Percentiles rank a stretch among this genome's conserved stretches.
These are phyloP conservation scores for Panurus biarmicus DNA, from an alignment of 2,113 vertebrate genomes.

Conservation along the genomic window DNA sequence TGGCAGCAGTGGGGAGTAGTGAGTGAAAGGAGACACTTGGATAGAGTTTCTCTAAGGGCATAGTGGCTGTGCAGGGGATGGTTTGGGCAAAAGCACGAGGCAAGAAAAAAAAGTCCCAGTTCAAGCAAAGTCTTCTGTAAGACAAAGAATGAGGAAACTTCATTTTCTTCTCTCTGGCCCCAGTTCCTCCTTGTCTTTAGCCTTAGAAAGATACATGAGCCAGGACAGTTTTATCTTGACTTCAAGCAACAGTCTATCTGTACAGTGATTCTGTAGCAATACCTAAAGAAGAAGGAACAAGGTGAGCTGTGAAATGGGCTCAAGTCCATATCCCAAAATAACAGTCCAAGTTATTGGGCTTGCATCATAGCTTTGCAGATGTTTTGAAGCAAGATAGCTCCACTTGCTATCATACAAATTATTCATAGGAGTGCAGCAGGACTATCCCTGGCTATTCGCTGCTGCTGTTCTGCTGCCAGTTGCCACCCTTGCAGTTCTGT, in stretches of 20 bases:
- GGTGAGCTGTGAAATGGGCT: background rate
- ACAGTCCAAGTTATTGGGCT: background rate
- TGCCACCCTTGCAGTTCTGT: background rate
- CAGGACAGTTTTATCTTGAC: background rate
- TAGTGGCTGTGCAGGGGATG: background rate
- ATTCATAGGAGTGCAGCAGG: background rate
- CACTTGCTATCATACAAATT: background rate
- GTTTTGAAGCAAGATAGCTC: background rate
- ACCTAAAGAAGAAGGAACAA: background rate
- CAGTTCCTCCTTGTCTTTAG: background rate
- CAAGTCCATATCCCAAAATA: background rate
- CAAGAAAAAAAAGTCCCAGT: background rate
- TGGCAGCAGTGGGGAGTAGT: background rate
- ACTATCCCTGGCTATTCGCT: background rate
- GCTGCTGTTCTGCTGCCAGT: background rate
- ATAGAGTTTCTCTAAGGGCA: background rate
- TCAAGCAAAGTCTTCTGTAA: background rate
- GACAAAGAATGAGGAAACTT: background rate
- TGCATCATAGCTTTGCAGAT: background rate
- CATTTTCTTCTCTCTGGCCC: background rate
- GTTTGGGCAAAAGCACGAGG: background rate
- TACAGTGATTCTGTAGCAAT: background rate
- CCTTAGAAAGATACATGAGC: background rate
- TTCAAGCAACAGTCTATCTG: background rate
- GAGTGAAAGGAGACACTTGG: background rate